Base-by-base conservation (phyloP, 1,140 invertebrate species). In the Zaprionus nigranus region DNA sequence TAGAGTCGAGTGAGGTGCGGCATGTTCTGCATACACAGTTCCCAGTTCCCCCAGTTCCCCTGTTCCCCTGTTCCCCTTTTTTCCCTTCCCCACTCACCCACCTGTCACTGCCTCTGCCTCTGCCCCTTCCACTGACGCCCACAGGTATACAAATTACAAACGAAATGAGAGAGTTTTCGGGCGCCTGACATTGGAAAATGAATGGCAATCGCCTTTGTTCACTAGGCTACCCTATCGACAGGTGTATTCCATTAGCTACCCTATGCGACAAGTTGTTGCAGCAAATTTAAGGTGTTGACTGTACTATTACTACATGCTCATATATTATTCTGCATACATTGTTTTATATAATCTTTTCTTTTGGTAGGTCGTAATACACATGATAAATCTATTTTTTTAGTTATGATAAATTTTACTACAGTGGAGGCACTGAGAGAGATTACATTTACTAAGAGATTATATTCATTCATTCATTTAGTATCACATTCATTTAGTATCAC, bases 131-230 rank as follows among this genome's bases (percentile, higher is more conserved):
- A 26, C 59, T 46, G 36, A 12, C 59, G 40, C 30, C 62, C 53
- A 51, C 75, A 64, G 61, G 40, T 22, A 82, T 82, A 79, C 83
- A 87, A 88, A 87, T 87, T 87, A 87, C 84, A 88, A 78, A 83
- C 83, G 80, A 86, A 86, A 87, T 87, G 74, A 88, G 83, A 68
- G 79, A 71, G 62, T 75, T 74, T 74, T 60, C 49, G 61, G 69
- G 40, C 69, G 69, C 40, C 64, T 59, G 71, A 59, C 64, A 74
- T 61, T 68, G 64, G 56, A 49, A 78, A 78, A 78, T 78, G 76
- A 81, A 84, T 75, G 78, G 75, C 78, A 81, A 78, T 78, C 76
- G 65, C 61, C 74, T 81, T 81, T 81, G 68, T 71, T 71, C 68
- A 38, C 26, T 26, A 36, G 11, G 24, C 3, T 71, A 51, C 72